These are phyloP conservation scores for Oasisia sp. DNA, from an alignment of 2,888 invertebrate genomes.

Conservation along the genomic window DNA sequence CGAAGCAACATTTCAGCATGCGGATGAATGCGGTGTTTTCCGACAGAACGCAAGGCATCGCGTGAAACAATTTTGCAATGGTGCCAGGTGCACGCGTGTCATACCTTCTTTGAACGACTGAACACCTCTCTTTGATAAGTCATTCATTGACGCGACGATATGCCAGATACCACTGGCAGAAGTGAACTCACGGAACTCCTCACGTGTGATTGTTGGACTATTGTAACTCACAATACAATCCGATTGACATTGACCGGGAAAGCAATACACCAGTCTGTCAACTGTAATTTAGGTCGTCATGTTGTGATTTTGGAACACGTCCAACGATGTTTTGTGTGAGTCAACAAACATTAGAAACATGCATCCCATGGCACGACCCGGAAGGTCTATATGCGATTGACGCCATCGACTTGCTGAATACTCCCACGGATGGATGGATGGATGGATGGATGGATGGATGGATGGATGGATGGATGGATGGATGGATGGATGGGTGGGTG, in stretches of 20 bases:
- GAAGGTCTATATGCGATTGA: too few relatives aligned
- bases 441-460: too few relatives aligned
- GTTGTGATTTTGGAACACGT: not conserved
- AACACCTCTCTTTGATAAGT: not conserved
- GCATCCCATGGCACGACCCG: too few relatives aligned
- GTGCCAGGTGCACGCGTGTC: not conserved
- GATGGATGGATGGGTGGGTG: too few relatives aligned
- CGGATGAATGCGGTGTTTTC: not conserved
- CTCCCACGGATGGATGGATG: too few relatives aligned
- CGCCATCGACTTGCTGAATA: too few relatives aligned
- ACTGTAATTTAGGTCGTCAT: not conserved
- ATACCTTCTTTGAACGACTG: conserved; percentile 20
- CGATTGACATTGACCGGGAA: not conserved
- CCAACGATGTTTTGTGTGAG: not conserved
- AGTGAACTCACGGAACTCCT: conserved; percentile 7
- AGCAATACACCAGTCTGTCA: not conserved
- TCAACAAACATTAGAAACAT: not conserved
- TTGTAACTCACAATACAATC: conserved; percentile 19
- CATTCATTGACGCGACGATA: conserved; percentile 3
- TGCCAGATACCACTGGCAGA: not conserved
- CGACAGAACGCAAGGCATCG: not conserved
- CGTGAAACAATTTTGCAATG: not conserved
- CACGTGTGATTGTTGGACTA: not conserved
- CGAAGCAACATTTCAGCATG: conserved; percentile 19
- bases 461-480: too few relatives aligned